Conservation (phyloP, 2,797 vertebrate genomes). For the Tokudaia muenninki region DNA sequence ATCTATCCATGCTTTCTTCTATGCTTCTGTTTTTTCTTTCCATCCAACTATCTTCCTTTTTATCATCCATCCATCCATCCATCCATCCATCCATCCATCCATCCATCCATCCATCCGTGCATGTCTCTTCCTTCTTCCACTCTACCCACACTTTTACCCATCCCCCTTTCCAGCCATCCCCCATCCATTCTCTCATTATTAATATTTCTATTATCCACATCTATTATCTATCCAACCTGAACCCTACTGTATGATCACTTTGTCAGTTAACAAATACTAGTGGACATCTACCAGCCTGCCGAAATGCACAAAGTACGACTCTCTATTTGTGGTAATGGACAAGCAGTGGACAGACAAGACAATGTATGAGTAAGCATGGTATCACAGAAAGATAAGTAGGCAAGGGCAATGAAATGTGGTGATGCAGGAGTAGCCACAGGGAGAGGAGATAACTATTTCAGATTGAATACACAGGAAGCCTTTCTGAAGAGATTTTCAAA, state of each 20-base stretch:
- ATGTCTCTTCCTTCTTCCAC: not conserved
- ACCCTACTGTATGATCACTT: not conserved
- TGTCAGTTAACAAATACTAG: not conserved
- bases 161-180: not conserved
- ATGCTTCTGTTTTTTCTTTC: not conserved
- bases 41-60: not conserved
- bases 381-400: not conserved
- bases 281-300: not conserved
- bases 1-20: not conserved
- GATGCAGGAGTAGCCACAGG: constrained; percentile 23
- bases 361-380: not conserved
- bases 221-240: not conserved
- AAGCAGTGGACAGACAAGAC: not conserved
- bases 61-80: not conserved
- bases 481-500: constrained; percentile 70
- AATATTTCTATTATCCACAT: not conserved
- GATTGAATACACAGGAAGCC: constrained; percentile 36
- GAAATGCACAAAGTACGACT: not conserved
- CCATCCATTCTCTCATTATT: not conserved
- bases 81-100: not conserved
- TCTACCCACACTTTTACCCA: no score
- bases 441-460: constrained; percentile 58
- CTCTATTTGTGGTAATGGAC: not conserved
- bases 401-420: constrained; percentile 17
- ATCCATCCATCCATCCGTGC: not conserved